Evolutionary conservation across 1,140 invertebrate genomes (phyloP), one percentile per base, ranked within the genome.

Genomic region (Antheraea mylitta): DNA sequence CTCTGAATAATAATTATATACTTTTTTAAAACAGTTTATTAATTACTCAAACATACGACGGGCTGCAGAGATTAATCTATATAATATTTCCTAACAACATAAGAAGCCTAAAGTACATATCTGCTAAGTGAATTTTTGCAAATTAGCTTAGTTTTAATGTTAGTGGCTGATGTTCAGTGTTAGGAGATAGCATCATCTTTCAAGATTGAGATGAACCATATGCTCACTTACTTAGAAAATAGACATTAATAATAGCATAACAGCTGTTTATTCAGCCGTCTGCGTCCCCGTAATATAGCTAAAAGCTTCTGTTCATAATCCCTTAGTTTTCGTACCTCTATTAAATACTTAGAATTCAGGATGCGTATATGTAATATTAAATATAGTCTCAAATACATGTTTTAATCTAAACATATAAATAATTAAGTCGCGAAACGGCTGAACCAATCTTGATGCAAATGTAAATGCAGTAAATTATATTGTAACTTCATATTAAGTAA

Each of bases 201-300:
- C 67, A 71, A 71, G 67, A 74, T 74, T 70, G 73, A 76, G 71
- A 71, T 70, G 71, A 73, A 63, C 71, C 75, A 73, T 68, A 75
- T 78, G 78, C 75, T 74, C 76, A 69, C 74, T 78, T 73, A 79
- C 75, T 77, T 78, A 75, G 76, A 68, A 64, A 64, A 75, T 48
- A 60, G 74, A 73, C 82, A 83, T 85, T 85, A 85, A 85, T 85
- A 81, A 77, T 63, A 68, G 79, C 77, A 82, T 83, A 82, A 79
- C 75, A 82, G 72, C 72, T 75, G 74, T 80, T 84, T 73, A 62
- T 72, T 73, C 76, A 80, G 73, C 75, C 75, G 75, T 70, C 76
- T 78, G 74, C 62, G 68, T 66, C 72, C 60, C 71, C 72, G 75
- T 79, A 85, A 83, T 85, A 83, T 76, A 72, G 76, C 79, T 83